Evolutionary conservation across 2,113 vertebrate species (phyloP).

Genomic region (Stercorarius parasiticus): DNA sequence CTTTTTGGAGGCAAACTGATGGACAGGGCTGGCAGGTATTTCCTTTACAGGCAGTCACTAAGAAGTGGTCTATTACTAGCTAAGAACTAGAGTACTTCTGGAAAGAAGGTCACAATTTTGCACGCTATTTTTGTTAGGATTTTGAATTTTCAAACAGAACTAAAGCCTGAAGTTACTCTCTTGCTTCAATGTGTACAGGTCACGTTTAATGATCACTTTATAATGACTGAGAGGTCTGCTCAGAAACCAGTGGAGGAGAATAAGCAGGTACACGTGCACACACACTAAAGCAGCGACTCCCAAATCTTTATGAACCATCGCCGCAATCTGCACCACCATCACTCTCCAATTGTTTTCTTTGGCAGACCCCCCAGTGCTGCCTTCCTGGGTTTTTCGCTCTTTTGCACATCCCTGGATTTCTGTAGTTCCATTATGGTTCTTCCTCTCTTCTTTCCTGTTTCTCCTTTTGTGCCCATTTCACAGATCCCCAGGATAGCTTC

Average conservation of each 20-base stretch:
- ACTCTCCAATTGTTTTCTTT: neutral
- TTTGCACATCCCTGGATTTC: neutral
- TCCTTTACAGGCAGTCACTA: neutral
- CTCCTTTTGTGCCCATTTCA: neutral
- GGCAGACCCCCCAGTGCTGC: neutral
- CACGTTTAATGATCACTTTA: neutral
- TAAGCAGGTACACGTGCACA: neutral
- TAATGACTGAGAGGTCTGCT: neutral
- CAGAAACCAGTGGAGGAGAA: neutral
- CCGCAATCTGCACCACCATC: no score
- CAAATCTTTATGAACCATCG: neutral
- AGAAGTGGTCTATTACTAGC: neutral
- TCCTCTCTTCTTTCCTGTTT: neutral
- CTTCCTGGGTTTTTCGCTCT: neutral
- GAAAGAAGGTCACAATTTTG: neutral
- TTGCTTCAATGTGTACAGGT: neutral
- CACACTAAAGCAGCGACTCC: neutral
- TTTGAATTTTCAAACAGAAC: neutral
- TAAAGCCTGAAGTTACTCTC: neutral
- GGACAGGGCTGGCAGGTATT: neutral
- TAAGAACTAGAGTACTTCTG: neutral
- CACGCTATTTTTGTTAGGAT: neutral
- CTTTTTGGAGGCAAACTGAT: neutral
- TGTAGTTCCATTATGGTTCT: neutral
- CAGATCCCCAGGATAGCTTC: neutral